Base-by-base conservation (phyloP, 2,113 vertebrate species). In the Vimba vimba region DNA sequence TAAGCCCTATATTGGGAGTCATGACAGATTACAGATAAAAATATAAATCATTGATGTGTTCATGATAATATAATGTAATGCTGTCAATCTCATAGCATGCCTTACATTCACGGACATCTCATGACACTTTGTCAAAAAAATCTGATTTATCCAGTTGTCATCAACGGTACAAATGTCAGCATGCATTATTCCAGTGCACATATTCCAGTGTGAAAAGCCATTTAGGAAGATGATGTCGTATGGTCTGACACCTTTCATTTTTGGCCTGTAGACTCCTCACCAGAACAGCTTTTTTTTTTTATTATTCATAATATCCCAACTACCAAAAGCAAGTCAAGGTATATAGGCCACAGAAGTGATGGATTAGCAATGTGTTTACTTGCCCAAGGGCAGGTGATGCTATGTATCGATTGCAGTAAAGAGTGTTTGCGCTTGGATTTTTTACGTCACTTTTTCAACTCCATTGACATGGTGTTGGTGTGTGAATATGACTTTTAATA, bases 401-500 rank as follows among this genome's bases (percentile, higher is more conserved):
- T 69, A 27, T n/a, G 27, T 82, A 82, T 69, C 30, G 79, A 82
- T 55, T 52, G 19, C 45, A 55, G 62, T 52, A 11, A 52, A 7
- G 64, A 52, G 43, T 50, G 10, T 47, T 30, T 50, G 36, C 25
- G 6, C n/a, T 15, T 80, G 21, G 8, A 45, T 79, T 79, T 80
- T 64, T 81, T 45, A 62, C 19, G 23, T 1, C 36, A 80, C 39
- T 21, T 81, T 43, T 81, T 60, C 27, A 57, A 59, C 27, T 60
- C 23, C 19, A 50, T 23, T 43, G 57, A 62, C 59, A 19, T 25
- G 39, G 59, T 52, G 79, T 21, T 66, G 39, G 39, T 47, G 36
- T 47, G 79, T 21, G 59, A 66, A 45, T 60, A 59, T 23, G 77
- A 79, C 55, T 50, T 81, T 81, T 66, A 50, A 66, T 21, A 66